Conservation (phyloP, 2,797 vertebrate species). For the Epinephelus coioides region DNA sequence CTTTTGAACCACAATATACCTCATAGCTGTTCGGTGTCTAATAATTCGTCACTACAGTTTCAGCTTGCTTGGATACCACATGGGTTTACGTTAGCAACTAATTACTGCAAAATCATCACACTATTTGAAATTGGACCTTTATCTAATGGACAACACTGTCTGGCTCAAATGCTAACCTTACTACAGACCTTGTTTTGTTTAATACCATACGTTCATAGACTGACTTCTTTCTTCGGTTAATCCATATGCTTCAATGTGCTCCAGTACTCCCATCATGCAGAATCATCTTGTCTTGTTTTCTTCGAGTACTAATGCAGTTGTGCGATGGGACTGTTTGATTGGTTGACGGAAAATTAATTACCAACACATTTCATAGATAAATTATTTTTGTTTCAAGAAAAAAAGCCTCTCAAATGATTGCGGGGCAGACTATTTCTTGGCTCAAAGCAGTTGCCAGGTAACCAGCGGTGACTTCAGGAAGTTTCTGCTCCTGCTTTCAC, state of each 20-base stretch:
- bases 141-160: not conserved
- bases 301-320: no score
- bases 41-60: not conserved
- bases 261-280: no score
- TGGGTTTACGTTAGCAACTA: no score
- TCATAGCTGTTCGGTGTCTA: conserved; percentile 32
- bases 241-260: not conserved
- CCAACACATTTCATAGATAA: no score
- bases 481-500: not conserved
- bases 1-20: conserved; percentile 27
- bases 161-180: not conserved
- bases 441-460: not conserved
- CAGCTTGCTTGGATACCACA: not conserved
- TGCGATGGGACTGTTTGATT: no score
- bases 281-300: no score
- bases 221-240: not conserved
- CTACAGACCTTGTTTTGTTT: not conserved
- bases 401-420: no score
- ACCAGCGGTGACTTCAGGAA: not conserved
- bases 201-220: no score
- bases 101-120: not conserved
- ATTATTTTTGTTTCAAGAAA: no score
- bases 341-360: no score
- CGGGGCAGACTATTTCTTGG: not conserved
- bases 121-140: not conserved